Percentiles rank a stretch among this genome's conserved stretches.
Evolutionary conservation across 2,797 vertebrate genomes (phyloP).

Genomic region (Pangasius krempfi): DNA sequence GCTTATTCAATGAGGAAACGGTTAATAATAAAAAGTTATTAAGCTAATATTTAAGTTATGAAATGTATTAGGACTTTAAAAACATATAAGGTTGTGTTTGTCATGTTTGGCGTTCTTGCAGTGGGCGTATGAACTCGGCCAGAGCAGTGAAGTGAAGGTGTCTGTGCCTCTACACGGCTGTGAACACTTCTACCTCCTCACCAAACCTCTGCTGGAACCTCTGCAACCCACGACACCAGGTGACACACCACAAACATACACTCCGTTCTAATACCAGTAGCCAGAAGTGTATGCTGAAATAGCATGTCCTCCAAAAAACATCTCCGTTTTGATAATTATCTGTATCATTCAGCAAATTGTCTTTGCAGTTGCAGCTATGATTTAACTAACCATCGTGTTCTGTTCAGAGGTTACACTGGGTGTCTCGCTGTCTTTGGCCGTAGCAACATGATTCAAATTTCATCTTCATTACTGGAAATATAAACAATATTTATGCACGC

Average conservation of each 20-base stretch:
- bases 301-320: neutral
- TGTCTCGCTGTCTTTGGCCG: neutral
- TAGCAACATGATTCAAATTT: neutral
- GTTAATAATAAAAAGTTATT: neutral
- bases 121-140: conserved; percentile 98
- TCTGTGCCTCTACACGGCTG: conserved; percentile 95
- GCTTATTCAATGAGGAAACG: neutral
- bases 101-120: conserved; percentile 58
- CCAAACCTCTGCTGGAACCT: conserved; percentile 83
- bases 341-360: neutral
- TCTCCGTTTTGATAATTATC: neutral
- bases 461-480: neutral
- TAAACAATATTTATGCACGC: neutral
- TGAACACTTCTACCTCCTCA: conserved; percentile 97
- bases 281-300: neutral
- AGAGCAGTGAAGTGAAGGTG: conserved; percentile 88
- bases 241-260: conserved; percentile 61
- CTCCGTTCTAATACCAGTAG: neutral
- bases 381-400: neutral
- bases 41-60: neutral
- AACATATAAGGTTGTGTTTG: neutral
- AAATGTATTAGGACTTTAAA: neutral
- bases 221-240: conserved; percentile 82
- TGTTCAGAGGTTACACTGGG: neutral
- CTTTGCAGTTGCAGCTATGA: neutral